Conservation (phyloP, 37 sponge, comb jelly and placozoan genomes). For the Lycopodina hypogea region DNA sequence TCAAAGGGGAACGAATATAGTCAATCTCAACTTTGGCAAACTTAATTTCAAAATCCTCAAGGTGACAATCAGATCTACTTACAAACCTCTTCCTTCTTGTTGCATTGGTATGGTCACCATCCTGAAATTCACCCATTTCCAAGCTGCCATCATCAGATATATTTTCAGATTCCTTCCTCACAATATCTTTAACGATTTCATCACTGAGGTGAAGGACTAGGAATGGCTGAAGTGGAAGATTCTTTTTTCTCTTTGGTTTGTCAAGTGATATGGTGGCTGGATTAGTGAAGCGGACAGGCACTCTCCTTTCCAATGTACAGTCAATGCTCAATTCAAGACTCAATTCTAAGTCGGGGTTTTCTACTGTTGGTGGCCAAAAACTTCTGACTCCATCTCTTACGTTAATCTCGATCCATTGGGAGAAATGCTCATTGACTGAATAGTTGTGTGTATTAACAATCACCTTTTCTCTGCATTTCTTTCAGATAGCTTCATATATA, state of each 20-base stretch:
- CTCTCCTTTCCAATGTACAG: conserved; percentile 9
- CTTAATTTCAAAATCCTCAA: too few relatives aligned
- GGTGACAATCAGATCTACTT: too few relatives aligned
- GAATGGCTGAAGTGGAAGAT: conserved; percentile 27
- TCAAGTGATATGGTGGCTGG: conserved; percentile 17
- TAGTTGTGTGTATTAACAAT: background rate
- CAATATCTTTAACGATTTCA: conserved; percentile 1
- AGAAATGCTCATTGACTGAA: background rate
- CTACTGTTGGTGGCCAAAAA: conserved; percentile 5
- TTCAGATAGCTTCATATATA: conserved; percentile 15
- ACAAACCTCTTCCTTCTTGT: background rate
- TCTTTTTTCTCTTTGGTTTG: background rate
- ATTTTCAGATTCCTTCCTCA: background rate
- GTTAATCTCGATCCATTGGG: conserved; percentile 38
- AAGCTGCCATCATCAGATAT: background rate
- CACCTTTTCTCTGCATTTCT: background rate
- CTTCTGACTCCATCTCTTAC: conserved; percentile 19
- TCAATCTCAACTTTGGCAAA: too few relatives aligned
- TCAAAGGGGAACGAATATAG: conserved; percentile 1
- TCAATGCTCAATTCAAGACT: background rate
- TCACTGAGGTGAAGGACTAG: conserved; percentile 22
- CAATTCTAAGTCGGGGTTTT: conserved; percentile 10
- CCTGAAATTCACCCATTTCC: background rate
- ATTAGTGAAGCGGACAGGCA: conserved; percentile 11
- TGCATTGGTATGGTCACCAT: background rate